phyloP scores from a whole-genome alignment of 2,797 vertebrate species.

The Lacerta bilineata region DNA sequence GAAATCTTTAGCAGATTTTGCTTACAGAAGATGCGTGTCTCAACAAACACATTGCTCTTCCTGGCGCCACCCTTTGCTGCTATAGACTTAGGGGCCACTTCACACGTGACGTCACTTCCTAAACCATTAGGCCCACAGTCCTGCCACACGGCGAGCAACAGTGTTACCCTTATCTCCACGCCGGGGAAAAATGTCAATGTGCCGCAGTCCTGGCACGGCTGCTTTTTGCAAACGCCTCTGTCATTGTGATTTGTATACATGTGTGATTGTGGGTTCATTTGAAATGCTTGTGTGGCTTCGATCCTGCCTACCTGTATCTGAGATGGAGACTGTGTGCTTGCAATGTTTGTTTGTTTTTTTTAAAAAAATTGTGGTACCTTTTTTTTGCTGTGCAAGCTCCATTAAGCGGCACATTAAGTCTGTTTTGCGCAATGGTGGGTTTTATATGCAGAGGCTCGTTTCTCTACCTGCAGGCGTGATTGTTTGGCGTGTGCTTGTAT shows the following conservation, averaged over 20 bases:
- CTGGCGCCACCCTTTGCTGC: neutral
- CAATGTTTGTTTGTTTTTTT: neutral
- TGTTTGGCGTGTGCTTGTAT: conserved; percentile 33
- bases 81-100: neutral
- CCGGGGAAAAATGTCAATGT: too few species aligned
- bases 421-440: neutral
- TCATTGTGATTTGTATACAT: too few species aligned
- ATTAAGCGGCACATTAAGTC: neutral
- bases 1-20: neutral
- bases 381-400: neutral
- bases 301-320: neutral
- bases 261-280: neutral
- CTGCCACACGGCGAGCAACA: neutral
- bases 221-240: neutral
- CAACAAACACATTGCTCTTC: neutral
- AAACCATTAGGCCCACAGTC: neutral
- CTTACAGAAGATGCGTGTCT: neutral
- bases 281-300: neutral
- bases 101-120: neutral
- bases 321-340: conserved; percentile 34
- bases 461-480: conserved; percentile 24
- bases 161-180: neutral
- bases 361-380: neutral
- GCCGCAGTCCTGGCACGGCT: neutral
- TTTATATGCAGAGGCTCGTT: neutral